Percentiles rank a stretch among this genome's conserved stretches.
These are phyloP conservation scores for Scopus umbretta DNA, from an alignment of 2,113 vertebrate genomes.

Conservation along the genomic window DNA sequence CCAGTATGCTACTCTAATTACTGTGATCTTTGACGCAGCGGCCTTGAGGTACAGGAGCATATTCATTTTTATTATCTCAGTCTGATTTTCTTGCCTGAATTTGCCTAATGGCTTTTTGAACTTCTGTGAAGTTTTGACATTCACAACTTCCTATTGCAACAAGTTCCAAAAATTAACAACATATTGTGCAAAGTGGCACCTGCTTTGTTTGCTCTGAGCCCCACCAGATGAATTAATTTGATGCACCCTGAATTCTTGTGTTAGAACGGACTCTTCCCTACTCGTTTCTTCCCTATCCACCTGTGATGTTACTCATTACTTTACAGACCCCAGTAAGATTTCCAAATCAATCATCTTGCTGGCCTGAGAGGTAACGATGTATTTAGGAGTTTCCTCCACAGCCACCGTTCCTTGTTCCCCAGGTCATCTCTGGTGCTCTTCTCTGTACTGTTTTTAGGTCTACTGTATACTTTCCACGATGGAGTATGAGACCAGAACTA, in stretches of 20 bases:
- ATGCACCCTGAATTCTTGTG: not conserved
- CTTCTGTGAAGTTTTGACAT: not conserved
- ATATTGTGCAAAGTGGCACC: not conserved
- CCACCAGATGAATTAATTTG: not conserved
- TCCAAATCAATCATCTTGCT: not conserved
- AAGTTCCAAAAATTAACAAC: not conserved
- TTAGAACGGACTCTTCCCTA: not conserved
- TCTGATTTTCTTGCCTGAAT: not conserved
- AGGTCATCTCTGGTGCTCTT: not conserved
- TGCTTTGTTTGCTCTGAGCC: not conserved
- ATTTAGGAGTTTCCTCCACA: not conserved
- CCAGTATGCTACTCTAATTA: not conserved
- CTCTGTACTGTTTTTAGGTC: not conserved
- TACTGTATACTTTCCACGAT: fast-evolving
- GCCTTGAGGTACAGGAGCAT: not conserved
- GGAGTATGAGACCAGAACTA: not conserved
- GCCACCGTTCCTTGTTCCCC: not conserved
- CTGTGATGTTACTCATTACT: not conserved
- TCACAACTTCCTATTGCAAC: not conserved
- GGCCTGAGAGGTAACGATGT: not conserved
- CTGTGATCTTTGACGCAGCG: not conserved
- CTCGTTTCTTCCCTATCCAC: not conserved
- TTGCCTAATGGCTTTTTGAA: not conserved
- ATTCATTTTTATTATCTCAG: not conserved
- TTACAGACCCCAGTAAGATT: not conserved